Percentiles rank a stretch among this genome's conserved stretches.
Evolutionary conservation across 2,797 vertebrate species (phyloP).

Genomic region (Rhinichthys osculus): DNA sequence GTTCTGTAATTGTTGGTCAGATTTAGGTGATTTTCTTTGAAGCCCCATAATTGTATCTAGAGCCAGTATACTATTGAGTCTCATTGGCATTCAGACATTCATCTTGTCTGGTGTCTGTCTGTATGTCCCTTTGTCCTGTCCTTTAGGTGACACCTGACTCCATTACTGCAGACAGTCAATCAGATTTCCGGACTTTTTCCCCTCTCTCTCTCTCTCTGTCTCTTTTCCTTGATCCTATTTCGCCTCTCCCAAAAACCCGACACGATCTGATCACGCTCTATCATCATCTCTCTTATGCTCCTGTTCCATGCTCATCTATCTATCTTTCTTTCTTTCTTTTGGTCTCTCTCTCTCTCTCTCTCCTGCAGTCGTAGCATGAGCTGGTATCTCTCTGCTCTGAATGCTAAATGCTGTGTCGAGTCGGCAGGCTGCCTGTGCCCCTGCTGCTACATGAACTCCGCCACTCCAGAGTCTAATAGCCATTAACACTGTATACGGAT

Average conservation of each 20-base stretch:
- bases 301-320: background rate
- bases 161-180: constrained; percentile 66
- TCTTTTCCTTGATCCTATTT: constrained; percentile 19
- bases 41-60: background rate
- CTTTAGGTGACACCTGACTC: constrained; percentile 64
- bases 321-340: constrained; percentile 28
- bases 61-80: constrained; percentile 29
- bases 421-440: constrained; percentile 71
- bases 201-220: background rate
- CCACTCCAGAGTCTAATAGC: constrained; percentile 47
- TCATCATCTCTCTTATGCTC: constrained; percentile 13
- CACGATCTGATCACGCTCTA: background rate
- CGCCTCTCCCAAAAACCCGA: constrained; percentile 2
- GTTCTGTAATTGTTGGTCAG: constrained; percentile 45
- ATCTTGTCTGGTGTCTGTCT: constrained; percentile 61
- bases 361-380: constrained; percentile 70
- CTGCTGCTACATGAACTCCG: constrained; percentile 57
- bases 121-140: constrained; percentile 54
- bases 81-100: constrained; percentile 82
- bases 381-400: constrained; percentile 75
- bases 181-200: constrained; percentile 45
- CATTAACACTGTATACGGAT: constrained; percentile 45
- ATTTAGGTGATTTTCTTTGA: background rate
- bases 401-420: constrained; percentile 75
- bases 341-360: constrained; percentile 51